These are phyloP conservation scores for Laspeyria flexula DNA, from an alignment of 2,888 invertebrate genomes.

Conservation along the genomic window DNA sequence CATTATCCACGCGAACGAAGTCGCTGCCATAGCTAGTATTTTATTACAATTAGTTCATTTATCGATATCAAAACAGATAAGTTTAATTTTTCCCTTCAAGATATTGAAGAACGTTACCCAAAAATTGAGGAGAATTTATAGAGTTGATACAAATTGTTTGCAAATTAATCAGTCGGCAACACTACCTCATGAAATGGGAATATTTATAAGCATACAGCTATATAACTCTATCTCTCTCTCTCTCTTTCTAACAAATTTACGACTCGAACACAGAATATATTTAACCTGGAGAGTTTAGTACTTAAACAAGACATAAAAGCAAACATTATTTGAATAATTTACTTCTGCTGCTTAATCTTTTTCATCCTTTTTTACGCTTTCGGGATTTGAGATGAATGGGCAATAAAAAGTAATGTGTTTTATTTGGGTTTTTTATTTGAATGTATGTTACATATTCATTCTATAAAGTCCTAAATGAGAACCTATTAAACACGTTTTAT, in stretches of 20 bases:
- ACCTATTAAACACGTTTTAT: too few species aligned
- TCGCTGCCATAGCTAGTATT: constrained; percentile 1
- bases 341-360: constrained; percentile 12
- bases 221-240: constrained; percentile 21
- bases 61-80: background rate
- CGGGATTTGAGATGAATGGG: constrained; percentile 21
- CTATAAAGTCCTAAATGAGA: background rate
- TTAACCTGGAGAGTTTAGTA: constrained; percentile 8
- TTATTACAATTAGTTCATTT: background rate
- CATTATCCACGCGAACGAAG: too few species aligned
- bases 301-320: constrained; percentile 22
- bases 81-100: constrained; percentile 3
- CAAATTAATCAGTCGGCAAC: constrained; percentile 46
- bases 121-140: constrained; percentile 8
- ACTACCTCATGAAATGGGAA: constrained; percentile 18
- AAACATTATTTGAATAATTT: constrained; percentile 14
- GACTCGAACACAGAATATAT: constrained; percentile 12
- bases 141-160: background rate
- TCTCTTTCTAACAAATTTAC: constrained; percentile 31
- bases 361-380: constrained; percentile 19
- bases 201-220: constrained; percentile 45
- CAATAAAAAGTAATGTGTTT: constrained; percentile 20
- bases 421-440: background rate
- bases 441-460: constrained; percentile 2
- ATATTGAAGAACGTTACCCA: background rate